A percentile compares a stretch with the other conserved stretches of the same genome.
phyloP scores from a whole-genome alignment of 2,113 vertebrate species.

The Phyllopteryx taeniolatus region DNA sequence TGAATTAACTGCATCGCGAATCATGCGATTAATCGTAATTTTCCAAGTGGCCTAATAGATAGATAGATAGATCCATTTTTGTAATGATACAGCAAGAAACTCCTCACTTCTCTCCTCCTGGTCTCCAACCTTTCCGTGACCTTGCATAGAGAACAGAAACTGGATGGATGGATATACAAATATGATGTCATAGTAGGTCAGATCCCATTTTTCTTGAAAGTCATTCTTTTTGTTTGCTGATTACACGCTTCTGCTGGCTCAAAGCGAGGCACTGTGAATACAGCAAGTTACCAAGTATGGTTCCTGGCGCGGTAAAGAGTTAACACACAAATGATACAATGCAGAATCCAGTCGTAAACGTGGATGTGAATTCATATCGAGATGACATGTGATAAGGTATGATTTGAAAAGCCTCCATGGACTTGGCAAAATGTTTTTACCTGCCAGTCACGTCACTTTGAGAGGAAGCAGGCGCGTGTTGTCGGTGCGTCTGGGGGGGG shows the following conservation, averaged over 20 bases:
- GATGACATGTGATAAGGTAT: conserved; percentile 44
- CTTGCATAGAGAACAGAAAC: background rate
- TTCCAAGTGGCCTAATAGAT: no score
- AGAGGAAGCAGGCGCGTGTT: conserved; percentile 68
- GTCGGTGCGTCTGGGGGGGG: conserved; percentile 48
- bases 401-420: conserved; percentile 27
- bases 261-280: background rate
- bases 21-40: no score
- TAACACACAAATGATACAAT: conserved; percentile 30
- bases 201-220: background rate
- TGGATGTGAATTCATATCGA: conserved; percentile 29
- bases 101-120: no score
- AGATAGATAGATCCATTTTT: no score
- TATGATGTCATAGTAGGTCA: background rate
- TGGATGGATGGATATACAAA: background rate
- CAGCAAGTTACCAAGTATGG: background rate
- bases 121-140: no score
- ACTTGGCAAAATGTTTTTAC: conserved; percentile 52
- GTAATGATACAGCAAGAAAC: no score
- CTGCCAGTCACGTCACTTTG: conserved; percentile 61
- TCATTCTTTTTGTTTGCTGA: background rate
- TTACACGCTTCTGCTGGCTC: background rate
- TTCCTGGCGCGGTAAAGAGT: background rate
- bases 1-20: no score
- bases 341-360: conserved; percentile 30